phyloP scores from a whole-genome alignment of 2,888 invertebrate species.

The Vandiemenella viatica region DNA sequence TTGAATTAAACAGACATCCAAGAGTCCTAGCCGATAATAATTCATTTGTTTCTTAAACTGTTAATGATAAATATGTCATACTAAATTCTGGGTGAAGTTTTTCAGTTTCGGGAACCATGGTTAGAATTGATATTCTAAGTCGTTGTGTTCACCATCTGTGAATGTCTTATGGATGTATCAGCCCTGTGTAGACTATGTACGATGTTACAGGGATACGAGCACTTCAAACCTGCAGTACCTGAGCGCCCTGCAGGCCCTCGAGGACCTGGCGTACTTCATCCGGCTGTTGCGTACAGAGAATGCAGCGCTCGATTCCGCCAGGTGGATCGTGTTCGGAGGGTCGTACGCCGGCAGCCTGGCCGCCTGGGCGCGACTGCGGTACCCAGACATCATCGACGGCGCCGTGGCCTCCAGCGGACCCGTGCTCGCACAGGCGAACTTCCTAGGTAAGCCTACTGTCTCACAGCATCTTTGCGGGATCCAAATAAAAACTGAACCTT shows the following conservation, averaged over 20 bases:
- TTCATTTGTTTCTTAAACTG: too few species aligned
- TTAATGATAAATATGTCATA: too few species aligned
- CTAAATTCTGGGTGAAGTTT: too few species aligned
- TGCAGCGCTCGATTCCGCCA: neutral
- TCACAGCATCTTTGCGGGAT: too few species aligned
- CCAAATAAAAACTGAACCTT: too few species aligned
- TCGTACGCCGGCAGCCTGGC: slow-evolving; percentile 45
- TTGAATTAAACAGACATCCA: too few species aligned
- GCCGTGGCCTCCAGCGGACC: slow-evolving; percentile 45
- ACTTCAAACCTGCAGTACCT: slow-evolving; percentile 42
- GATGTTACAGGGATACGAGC: slow-evolving; percentile 39
- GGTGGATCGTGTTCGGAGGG: slow-evolving; percentile 40
- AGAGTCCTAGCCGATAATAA: too few species aligned
- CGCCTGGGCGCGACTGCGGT: slow-evolving; percentile 40
- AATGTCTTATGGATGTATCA: too few species aligned
- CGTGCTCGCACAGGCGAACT: slow-evolving; percentile 38
- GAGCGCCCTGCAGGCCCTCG: slow-evolving; percentile 47
- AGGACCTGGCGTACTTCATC: slow-evolving; percentile 47
- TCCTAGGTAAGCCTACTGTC: slow-evolving; percentile 36
- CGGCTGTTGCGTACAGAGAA: neutral
- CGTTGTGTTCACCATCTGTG: too few species aligned
- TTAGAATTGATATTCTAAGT: too few species aligned
- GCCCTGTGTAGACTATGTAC: too few species aligned
- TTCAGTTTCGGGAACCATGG: too few species aligned
- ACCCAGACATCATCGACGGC: slow-evolving; percentile 40